Evolutionary conservation across 2,888 invertebrate species (phyloP), one percentile per base, ranked within the genome.

Genomic region (Quadroppia sp.): DNA sequence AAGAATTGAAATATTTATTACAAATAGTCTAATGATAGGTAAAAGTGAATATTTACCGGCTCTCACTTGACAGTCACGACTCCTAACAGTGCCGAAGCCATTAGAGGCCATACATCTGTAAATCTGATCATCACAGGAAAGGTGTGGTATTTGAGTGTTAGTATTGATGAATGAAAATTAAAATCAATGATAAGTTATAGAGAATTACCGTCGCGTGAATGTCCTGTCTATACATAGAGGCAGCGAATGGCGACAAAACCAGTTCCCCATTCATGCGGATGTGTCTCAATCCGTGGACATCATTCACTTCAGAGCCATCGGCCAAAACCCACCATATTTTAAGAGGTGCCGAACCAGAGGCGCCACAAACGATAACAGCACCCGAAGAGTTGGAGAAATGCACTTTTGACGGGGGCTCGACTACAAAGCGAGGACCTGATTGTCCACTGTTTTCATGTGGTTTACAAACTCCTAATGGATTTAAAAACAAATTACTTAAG

Each of bases 371-470:
- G 15, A 78, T 75, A 20, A 77, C 76, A 6, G 77, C 71, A 20
- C 77, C 78, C 13, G 77, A 76, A 0, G 74, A 32, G 32, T 77
- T 77, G 2, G 76, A 76, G 45, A 78, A 78, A 17, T 77, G 75
- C n/a, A 77, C 77, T n/a, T 71, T 67, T 28, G 59, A 75, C 0
- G 77, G 76, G 25, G 77, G 77, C 61, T 77, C 77, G 23, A 74
- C 71, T 11, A 76, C 72, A 61, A 78, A 78, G 17, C 75, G 71
- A n/a, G 77, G 77, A 42, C 77, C 77, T 3, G 59, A 59, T 59
- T 15, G 7, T 25, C 11, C 25, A 59, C 25, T 28, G 4, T 7
- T 25, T 23, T 59, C 59, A 28, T 59, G 59, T 3, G 25, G 25
- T 25, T n/a, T 25, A 28, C 25, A 59, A 25, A 9, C 6, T 9